phyloP scores from a whole-genome alignment of 2,113 vertebrate genomes.

The western clawed frog (Xenopus tropicalis) region UCB_Xtro_10.0 CM004446.2:52685501-52686000 shows the following conservation, averaged over 20 bases:
- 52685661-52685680: constrained; percentile 83
- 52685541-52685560: constrained; percentile 84
- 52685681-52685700: constrained; percentile 86
- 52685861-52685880: too few species aligned
- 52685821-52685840: too few species aligned
- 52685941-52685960: constrained; percentile 87
- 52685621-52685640: constrained; percentile 83
- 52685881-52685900: too few species aligned
- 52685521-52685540: too few species aligned
- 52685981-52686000: constrained; percentile 83
- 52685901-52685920: background rate
- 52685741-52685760: constrained; percentile 87
- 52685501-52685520: too few species aligned
- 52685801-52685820: too few species aligned
- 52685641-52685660: constrained; percentile 77
- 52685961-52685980: constrained; percentile 87
- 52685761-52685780: constrained; percentile 84
- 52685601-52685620: constrained; percentile 88
- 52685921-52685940: constrained; percentile 80
- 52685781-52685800: background rate
- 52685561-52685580: constrained; percentile 73
- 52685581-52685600: constrained; percentile 90
- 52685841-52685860: too few species aligned
- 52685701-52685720: constrained; percentile 76
- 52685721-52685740: constrained; percentile 80